Evolutionary conservation across 53 echinoderm and acorn worm species (phyloP), one percentile per base, ranked within the genome.

Genomic region (Astropecten irregularis): DNA sequence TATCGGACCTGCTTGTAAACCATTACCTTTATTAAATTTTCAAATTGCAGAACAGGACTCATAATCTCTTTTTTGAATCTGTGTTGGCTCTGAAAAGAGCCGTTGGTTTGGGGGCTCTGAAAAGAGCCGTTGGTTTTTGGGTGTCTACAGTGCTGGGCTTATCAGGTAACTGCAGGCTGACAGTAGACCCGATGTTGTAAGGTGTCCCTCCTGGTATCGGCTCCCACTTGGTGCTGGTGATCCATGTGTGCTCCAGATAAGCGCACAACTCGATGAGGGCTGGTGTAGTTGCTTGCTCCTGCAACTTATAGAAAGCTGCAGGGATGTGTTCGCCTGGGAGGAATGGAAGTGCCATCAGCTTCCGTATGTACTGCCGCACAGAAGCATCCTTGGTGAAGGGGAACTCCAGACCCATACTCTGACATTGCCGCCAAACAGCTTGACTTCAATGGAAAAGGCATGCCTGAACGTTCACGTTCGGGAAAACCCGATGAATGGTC

Each of bases 341-440:
- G n/a, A n/a, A n/a, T n/a, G n/a, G n/a, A n/a, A 42, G 42, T 11
- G 42, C 42, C 42, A 42, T 42, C 42, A 42, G 11, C 42, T 42
- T 42, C 11, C 11, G 5, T 5, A 42, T 11, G 42, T 42, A 42
- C 42, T 42, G 42, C 42, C 42, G 42, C 5, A 42, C 42, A 42
- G 42, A 42, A 8, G 42, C 42, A 11, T 42, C 42, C 42, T 10
- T 14, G 40, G 20, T 42, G 46, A 68, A 44, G 2, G 68, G 68
- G 9, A 66, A 16, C 1, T 10, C 23, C 13, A 44, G 40, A 68
- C 68, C 68, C 9, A 44, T 22, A n/a, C 13, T 9, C 26, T 68
- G 68, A 11, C 68, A 40, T 9, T 68, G 68, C 3, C 68, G 26
- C 68, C 68, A 68, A 68, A 68, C 11, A 13, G 68, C 42, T 11